Conservation (phyloP, 2,797 vertebrate genomes). For the Chiloscyllium punctatum region DNA sequence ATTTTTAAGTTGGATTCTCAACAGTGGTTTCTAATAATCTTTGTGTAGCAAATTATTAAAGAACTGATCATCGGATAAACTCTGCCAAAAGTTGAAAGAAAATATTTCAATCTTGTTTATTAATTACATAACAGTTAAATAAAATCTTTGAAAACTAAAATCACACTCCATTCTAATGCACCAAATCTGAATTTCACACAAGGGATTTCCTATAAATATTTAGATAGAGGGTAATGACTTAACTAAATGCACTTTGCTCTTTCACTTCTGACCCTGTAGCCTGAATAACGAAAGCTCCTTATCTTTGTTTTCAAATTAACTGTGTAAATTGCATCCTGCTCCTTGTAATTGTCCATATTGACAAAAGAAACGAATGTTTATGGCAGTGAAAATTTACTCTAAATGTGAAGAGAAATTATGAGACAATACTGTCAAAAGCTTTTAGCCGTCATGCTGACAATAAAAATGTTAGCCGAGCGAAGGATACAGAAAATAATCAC, state of each 20-base stretch:
- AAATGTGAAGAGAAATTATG: neutral
- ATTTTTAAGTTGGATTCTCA: neutral
- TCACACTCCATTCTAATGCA: neutral
- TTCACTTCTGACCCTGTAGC: neutral
- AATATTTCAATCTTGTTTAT: neutral
- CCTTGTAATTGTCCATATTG: neutral
- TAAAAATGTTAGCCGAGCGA: neutral
- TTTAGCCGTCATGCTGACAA: neutral
- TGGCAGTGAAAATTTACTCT: neutral
- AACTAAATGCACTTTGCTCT: neutral
- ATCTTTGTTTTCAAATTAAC: neutral
- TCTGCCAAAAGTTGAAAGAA: constrained; percentile 10
- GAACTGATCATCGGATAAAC: neutral
- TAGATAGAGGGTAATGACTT: neutral
- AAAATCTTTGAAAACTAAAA: neutral
- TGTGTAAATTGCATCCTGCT: neutral
- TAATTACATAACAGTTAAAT: neutral
- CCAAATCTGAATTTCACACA: neutral
- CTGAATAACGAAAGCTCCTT: neutral
- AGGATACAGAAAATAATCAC: constrained; percentile 4
- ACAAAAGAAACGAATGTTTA: neutral
- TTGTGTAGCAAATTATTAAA: neutral
- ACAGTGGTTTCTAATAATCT: neutral
- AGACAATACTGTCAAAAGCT: neutral
- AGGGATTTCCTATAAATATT: neutral